Conservation (phyloP, 2,113 vertebrate genomes). For the Sphyrna mokarran region DNA sequence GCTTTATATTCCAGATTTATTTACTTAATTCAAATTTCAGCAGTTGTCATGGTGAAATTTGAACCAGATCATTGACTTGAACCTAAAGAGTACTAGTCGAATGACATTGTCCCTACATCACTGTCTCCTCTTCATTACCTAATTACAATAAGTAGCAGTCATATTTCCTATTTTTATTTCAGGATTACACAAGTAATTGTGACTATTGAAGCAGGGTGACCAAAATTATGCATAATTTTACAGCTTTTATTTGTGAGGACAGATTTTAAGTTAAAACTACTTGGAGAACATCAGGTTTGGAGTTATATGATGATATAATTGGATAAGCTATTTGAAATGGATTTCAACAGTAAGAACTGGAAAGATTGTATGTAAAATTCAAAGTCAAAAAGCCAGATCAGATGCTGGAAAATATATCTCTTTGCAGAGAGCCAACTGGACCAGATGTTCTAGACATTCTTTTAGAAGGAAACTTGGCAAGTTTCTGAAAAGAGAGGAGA, state of each 20-base stretch:
- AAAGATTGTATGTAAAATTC: background rate
- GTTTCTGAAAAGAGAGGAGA: background rate
- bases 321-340: background rate
- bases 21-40: no score
- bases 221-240: background rate
- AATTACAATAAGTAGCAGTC: background rate
- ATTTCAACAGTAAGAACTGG: background rate
- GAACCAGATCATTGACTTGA: no score
- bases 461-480: background rate
- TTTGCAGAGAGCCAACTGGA: background rate
- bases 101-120: background rate
- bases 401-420: background rate
- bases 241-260: background rate
- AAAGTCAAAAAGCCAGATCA: background rate
- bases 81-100: no score
- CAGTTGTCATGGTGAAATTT: no score
- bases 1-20: no score
- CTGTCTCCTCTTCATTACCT: background rate
- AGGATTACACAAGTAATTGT: background rate
- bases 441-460: background rate
- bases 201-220: background rate
- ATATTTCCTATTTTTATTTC: background rate
- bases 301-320: background rate
- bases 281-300: background rate
- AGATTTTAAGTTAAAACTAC: background rate